Base-by-base conservation (phyloP, 2,888 invertebrate species). In the Plagodis dolabraria region DNA sequence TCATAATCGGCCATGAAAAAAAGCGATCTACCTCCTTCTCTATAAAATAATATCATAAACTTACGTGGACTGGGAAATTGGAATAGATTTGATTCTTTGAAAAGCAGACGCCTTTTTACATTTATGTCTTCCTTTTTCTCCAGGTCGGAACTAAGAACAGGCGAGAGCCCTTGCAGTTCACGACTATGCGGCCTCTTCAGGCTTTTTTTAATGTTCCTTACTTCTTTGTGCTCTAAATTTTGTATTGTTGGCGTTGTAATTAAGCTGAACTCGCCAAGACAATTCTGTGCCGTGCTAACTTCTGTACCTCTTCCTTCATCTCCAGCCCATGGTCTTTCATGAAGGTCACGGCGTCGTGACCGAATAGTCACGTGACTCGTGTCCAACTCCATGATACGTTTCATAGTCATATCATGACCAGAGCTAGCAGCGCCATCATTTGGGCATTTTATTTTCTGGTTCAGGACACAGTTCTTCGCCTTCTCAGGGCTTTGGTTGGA, bases 171-270 rank as follows among this genome's bases (percentile, higher is more conserved):
- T 60, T 83, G 86, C 46, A 91, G 60, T 65, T 90, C 91, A 22
- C 85, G 75, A 64, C 91, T 91, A 46, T 87, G 87, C 0, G 89
- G 90, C 52, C 89, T 79, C 58, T 84, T 90, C 0, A 90, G 67
- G 72, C 89, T 91, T 43, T 76, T 83, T 65, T 91, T 91, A 34
- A 90, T 79, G 72, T 91, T 90, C 50, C 67, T 89, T 0, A 87
- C 69, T 43, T 76, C 74, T 48, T 64, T 80, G 0, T 76, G 71
- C 55, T 86, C 82, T 43, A 83, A 64, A 0, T 57, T 66, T 44
- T 76, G 77, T 0, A 74, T 36, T 5, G 67, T 64, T 0, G 87
- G 87, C 9, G 89, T 89, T 0, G 74, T 70, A 5, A 71, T 69
- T 2, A 64, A 68, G 12, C 63, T 61, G 2, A 56, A 49, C 7